Evolutionary conservation across 2,113 vertebrate genomes (phyloP).

Genomic region (Neolamprologus ventralis): DNA sequence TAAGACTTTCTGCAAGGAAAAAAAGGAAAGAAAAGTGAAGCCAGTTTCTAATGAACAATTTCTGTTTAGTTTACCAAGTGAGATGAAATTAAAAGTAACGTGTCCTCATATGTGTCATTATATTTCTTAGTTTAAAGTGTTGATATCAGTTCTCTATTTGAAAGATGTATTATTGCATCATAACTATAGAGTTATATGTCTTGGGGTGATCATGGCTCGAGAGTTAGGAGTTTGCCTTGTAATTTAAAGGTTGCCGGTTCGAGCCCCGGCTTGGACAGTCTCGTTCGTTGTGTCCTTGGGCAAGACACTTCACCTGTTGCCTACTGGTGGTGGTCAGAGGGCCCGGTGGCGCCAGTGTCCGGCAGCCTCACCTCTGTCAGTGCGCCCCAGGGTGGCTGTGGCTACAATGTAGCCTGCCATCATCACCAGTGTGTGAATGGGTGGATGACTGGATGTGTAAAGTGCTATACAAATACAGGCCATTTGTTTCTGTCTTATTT

Average conservation of each 20-base stretch:
- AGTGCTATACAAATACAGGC: too few species aligned
- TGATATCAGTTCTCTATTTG: not conserved
- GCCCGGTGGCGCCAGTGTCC: fast-evolving
- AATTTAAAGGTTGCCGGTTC: too few species aligned
- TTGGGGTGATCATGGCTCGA: not conserved
- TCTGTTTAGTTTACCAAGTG: not conserved
- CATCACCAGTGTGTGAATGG: too few species aligned
- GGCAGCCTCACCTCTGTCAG: too few species aligned
- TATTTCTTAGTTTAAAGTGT: not conserved
- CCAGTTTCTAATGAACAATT: not conserved
- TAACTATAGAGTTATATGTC: fast-evolving
- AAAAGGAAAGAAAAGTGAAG: not conserved
- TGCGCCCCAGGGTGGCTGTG: too few species aligned
- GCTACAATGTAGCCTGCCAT: fast-evolving
- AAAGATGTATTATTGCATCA: not conserved
- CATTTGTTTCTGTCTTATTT: not conserved
- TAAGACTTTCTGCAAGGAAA: not conserved
- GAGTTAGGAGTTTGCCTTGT: fast-evolving
- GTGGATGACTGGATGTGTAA: too few species aligned
- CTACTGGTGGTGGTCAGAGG: too few species aligned
- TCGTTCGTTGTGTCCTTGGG: too few species aligned
- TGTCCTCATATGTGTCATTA: not conserved
- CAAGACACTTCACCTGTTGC: fast-evolving
- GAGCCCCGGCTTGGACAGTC: too few species aligned
- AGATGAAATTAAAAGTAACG: not conserved